Base-by-base conservation (phyloP, 2,888 invertebrate genomes). In the Ecliptopera silaceata region DNA sequence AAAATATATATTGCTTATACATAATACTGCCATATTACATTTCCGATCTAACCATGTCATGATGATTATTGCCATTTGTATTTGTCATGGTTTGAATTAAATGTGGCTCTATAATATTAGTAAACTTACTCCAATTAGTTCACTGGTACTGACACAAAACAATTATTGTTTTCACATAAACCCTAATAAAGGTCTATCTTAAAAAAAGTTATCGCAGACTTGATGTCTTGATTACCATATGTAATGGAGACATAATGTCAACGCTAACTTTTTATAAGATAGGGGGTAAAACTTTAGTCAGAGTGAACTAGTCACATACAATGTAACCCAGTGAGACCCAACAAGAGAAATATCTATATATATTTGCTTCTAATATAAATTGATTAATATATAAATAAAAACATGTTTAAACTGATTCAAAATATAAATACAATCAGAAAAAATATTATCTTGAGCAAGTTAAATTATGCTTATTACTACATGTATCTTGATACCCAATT, bases 1-100 rank as follows among this genome's bases (percentile, higher is more conserved):
- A 87, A 87, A 75, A 84, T 81, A 85, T 81, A 79, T 68, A 88
- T 89, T 88, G 88, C 88, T 88, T 88, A 85, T 70, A 82, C 65
- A 74, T 86, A 88, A 88, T 88, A 89, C 88, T 89, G 88, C 78
- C 71, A 75, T 77, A 80, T 76, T 75, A 65, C 71, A 74, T 80
- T 53, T n/a, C 39, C 39, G 47, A 48, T 17, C 39, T 31, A 39
- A 39, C 31, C 63, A 71, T 78, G 80, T 82, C 77, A 82, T 77
- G 76, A 77, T 69, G 62, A 68, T 36, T 71, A 68, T 66, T 71
- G 44, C 39, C 42, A 55, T 42, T 44, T 34, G 15, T 41, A 13
- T 26, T 39, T 56, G 52, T 53, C 57, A 65, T 56, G 54, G 41
- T 41, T 18, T 32, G 32, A 41, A 49, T 2, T 20, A 41, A 15